A percentile compares a stretch with the other conserved stretches of the same genome.
These are phyloP conservation scores for Tretioscincus oriximinensis DNA, from an alignment of 2,113 vertebrate genomes.

Conservation along the genomic window DNA sequence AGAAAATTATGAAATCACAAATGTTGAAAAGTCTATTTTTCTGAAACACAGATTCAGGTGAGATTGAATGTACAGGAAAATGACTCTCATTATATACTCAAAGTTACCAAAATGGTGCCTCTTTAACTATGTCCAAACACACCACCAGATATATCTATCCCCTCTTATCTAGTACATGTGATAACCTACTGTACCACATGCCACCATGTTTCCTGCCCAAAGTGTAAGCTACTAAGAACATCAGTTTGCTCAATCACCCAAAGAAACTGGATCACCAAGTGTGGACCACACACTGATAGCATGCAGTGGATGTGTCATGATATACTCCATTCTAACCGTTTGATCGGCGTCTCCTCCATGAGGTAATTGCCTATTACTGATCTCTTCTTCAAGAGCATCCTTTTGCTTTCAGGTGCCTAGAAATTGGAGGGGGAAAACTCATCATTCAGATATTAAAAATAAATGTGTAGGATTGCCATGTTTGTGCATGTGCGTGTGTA, in stretches of 20 bases:
- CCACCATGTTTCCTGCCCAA: neutral
- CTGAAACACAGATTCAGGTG: no score
- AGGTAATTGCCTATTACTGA: conserved; percentile 13
- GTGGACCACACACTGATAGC: neutral
- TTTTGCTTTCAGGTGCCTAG: neutral
- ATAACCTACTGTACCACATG: neutral
- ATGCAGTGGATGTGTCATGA: neutral
- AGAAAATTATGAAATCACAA: no score
- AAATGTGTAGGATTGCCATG: no score
- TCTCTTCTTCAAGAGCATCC: neutral
- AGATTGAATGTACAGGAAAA: no score
- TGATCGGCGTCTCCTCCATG: conserved; percentile 10
- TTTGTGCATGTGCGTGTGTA: no score
- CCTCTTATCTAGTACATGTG: neutral
- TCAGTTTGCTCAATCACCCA: neutral
- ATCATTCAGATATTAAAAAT: neutral
- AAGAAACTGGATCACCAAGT: neutral
- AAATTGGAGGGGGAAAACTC: conserved; percentile 4
- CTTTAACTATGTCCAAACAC: no score
- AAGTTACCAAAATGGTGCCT: no score
- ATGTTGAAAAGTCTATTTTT: no score
- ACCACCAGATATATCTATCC: neutral
- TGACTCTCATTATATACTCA: no score
- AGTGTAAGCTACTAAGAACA: neutral
- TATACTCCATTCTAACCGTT: neutral